A percentile compares a stretch with the other conserved stretches of the same genome.
Evolutionary conservation across 2,113 vertebrate species (phyloP).

Genomic region (Casuarius casuarius): DNA sequence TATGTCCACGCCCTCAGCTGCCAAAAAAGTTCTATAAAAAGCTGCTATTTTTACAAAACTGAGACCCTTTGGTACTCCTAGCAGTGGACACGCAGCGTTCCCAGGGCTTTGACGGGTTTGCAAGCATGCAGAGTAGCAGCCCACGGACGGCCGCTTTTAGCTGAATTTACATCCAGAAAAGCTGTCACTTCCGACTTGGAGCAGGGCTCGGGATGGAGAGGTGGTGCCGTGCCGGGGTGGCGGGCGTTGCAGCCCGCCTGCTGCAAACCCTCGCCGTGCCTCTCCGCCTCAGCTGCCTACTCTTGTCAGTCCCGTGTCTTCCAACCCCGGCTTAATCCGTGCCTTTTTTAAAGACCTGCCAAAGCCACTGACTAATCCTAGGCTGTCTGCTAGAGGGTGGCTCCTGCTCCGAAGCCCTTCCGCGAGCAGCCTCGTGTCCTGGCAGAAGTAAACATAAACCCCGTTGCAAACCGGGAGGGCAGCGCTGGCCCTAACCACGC

Average conservation of each 20-base stretch:
- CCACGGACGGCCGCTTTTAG: background rate
- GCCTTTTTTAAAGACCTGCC: background rate
- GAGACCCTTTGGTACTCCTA: background rate
- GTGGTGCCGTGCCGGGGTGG: too few relatives aligned
- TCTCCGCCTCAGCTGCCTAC: background rate
- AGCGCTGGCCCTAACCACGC: background rate
- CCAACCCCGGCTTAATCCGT: background rate
- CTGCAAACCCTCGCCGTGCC: background rate
- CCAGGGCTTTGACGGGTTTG: background rate
- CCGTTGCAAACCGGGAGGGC: background rate
- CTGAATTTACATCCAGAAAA: background rate
- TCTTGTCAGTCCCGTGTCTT: background rate
- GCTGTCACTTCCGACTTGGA: background rate
- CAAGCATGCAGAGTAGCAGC: background rate
- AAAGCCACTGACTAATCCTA: background rate
- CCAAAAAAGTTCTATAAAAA: conserved; percentile 65
- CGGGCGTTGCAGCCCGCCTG: too few relatives aligned
- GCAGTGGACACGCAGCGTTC: rapidly evolving
- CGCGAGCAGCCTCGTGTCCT: background rate
- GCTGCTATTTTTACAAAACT: background rate
- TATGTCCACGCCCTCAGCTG: conserved; percentile 38
- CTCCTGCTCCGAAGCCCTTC: background rate
- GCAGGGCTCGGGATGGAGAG: too few relatives aligned
- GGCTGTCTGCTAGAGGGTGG: too few relatives aligned
- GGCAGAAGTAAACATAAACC: background rate